Conservation (phyloP, 1,140 invertebrate species). For the Trypoxylus dichotomus region DNA sequence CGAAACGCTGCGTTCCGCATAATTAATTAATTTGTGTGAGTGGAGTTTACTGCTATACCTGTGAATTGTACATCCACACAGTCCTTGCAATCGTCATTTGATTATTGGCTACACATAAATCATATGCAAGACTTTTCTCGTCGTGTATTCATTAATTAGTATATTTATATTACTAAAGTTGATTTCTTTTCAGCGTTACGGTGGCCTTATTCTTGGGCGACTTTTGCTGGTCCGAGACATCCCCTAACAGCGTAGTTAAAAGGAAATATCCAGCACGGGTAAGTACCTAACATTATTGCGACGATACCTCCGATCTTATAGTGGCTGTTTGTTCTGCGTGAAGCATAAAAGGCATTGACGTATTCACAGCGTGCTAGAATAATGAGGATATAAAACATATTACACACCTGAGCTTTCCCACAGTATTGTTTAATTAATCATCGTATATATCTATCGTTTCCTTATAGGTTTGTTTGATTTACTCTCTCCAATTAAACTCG, state of each 20-base stretch:
- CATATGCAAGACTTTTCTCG: too few relatives aligned
- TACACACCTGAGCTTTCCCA: background rate
- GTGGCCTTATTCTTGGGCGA: background rate
- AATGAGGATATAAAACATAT: background rate
- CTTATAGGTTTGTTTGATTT: background rate
- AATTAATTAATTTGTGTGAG: too few relatives aligned
- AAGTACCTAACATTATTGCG: background rate
- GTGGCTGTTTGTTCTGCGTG: background rate
- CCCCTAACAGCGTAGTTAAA: background rate
- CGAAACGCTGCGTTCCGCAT: too few relatives aligned
- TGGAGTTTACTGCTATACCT: too few relatives aligned
- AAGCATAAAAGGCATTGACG: background rate
- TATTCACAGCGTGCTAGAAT: background rate
- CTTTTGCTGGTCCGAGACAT: background rate
- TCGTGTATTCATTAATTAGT: too few relatives aligned
- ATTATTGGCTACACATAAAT: too few relatives aligned
- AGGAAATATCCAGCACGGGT: conserved; percentile 6
- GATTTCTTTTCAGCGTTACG: background rate
- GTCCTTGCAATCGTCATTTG: too few relatives aligned
- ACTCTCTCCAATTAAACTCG: background rate
- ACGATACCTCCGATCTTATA: background rate
- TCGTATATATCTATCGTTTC: background rate
- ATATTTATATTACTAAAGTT: background rate
- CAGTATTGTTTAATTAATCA: conserved; percentile 13
- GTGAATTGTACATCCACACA: too few relatives aligned